Evolutionary conservation across 1,140 invertebrate species (phyloP), one percentile per base, ranked within the genome.

Genomic region (Gyrodactylus salaris): DNA sequence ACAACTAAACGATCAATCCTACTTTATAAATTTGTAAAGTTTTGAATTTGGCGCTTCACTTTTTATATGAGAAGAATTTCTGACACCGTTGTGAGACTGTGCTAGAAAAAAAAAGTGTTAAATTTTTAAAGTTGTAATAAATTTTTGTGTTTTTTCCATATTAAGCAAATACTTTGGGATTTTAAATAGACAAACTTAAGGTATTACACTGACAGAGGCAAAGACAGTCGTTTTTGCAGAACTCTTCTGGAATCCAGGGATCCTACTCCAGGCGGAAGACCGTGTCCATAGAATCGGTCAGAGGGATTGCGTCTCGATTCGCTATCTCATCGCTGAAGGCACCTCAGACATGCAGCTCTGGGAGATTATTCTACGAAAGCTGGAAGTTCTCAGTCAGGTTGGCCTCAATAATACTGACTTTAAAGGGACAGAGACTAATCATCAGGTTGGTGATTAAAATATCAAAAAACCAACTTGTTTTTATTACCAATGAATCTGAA

Each of bases 161-260:
- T n/a, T n/a, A n/a, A n/a, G n/a, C 34, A 54, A 54, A 16, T n/a
- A 54, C 34, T 54, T 54, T 7, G n/a, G n/a, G n/a, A 54, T 54
- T 16, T 16, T 54, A n/a, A 16, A 54, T 54, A 16, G 7, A 23
- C 21, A 1, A 20, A 1, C 2, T 74, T 21, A 79, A 79, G 79
- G 79, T 25, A 74, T 80, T 70, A 97, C 91, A 1, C 82, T 98
- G 27, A 96, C 92, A 0, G 87, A 91, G 1, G 91, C 93, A 1
- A 83, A 85, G 74, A 80, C 92, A 1, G 91, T 97, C 20, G 81
- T 97, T 0, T 98, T 98, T 84, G 89, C 91, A 0, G 93, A 98
- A 82, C 82, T 97, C 69, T 91, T 89, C 79, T 98, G 92, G 92
- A 98, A 95, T 82, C 93, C 93, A 22, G 93, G 90, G 76, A 88